Conservation (phyloP, 1,140 invertebrate species). For the Eupristina koningsbergeri region DNA sequence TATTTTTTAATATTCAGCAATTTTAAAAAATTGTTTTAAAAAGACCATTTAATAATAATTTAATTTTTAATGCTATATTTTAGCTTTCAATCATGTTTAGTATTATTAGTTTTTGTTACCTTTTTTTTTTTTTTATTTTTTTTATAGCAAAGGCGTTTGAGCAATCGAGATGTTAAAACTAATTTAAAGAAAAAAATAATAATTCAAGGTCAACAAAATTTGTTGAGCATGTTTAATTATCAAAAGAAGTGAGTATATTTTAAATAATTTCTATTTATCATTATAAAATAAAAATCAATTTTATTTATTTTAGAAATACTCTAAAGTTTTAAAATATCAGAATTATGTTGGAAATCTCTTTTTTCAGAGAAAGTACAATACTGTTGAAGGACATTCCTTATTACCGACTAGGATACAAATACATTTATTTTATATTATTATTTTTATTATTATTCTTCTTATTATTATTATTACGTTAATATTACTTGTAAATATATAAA, state of each 20-base stretch:
- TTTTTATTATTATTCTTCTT: too few relatives aligned
- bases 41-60: too few relatives aligned
- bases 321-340: constrained; percentile 17
- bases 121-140: not conserved
- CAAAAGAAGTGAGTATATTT: constrained; percentile 59
- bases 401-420: constrained; percentile 40
- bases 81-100: too few relatives aligned
- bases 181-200: constrained; percentile 53
- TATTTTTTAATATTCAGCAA: too few relatives aligned
- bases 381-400: constrained; percentile 32
- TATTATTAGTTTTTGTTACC: not conserved
- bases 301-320: constrained; percentile 39
- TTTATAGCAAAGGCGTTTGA: constrained; percentile 53
- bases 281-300: not conserved
- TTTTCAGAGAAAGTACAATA: not conserved
- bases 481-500: too few relatives aligned
- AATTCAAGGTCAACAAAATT: constrained; percentile 59
- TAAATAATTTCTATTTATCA: not conserved
- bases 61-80: too few relatives aligned
- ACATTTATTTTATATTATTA: constrained; percentile 30
- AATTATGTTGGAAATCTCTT: not conserved
- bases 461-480: too few relatives aligned
- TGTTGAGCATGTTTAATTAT: constrained; percentile 65
- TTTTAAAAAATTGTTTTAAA: too few relatives aligned
- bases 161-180: constrained; percentile 50